Evolutionary conservation across 2,888 invertebrate species (phyloP), one percentile per base, ranked within the genome.

Genomic region (Bunonema sp.): DNA sequence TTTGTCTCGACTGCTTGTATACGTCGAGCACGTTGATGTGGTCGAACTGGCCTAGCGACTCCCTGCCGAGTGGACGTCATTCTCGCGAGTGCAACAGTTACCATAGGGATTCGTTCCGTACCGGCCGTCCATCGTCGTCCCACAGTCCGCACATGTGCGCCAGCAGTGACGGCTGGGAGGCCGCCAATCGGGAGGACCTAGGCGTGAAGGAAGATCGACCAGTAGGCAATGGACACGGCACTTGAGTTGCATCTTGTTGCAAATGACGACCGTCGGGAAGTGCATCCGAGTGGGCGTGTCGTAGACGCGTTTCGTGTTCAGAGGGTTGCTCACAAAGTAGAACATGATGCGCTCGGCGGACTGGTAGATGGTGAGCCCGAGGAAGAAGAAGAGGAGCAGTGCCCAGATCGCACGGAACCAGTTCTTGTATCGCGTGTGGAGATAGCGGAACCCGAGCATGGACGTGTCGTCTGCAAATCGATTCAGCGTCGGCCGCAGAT

Each of bases 231-330:
- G 5, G 10, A 10, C 23, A 19, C 29, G 34, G 23, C 16, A 58
- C 60, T 54, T 61, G 24, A 61, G 32, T 37, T 61, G 61, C 61
- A 61, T 59, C 38, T 61, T 61, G 41, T 61, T 61, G 44, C 61
- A 61, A 12, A 61, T 50, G 16, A 57, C 50, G 16, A 61, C 48
- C 5, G 52, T 51, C 12, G 61, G 61, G 35, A 61, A 59, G 18
- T 51, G 43, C 39, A 59, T 52, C 10, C 46, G 43, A 10, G 52
- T 42, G 3, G 60, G 51, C 15, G 57, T 54, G 31, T 61, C 59
- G 35, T 56, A 61, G 16, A 44, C 48, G 19, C 61, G 43, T 26
- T 46, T 36, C 2, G 59, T 59, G 2, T 47, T 51, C 37, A 61
- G 41, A 5, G 61, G 61, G 44, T 61, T 59, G 32, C 42, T 46